phyloP scores from a whole-genome alignment of 2,113 vertebrate species.

The Hepsetus odoe region DNA sequence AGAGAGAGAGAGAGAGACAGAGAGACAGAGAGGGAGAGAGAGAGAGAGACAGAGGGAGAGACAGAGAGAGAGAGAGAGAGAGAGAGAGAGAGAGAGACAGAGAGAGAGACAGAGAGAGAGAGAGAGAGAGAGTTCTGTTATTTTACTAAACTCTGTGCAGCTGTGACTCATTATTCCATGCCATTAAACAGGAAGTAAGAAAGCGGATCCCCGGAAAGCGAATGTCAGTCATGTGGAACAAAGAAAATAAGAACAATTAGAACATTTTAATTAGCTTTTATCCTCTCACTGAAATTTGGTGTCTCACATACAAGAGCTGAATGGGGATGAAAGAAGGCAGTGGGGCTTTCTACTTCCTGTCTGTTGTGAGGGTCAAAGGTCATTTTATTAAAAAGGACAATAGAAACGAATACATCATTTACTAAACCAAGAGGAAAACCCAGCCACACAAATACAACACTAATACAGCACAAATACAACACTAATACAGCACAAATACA shows the following conservation, averaged over 20 bases:
- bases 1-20: no score
- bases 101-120: neutral
- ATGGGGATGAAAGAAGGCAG: conserved; percentile 57
- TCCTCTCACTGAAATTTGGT: conserved; percentile 61
- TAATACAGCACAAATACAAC: no score
- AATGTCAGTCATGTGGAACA: conserved; percentile 60
- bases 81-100: no score
- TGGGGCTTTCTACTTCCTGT: neutral
- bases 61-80: neutral
- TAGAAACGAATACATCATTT: no score
- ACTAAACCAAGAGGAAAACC: no score
- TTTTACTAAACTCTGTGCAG: conserved; percentile 49
- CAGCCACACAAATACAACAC: no score
- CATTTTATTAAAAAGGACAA: no score
- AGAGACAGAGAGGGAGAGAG: no score
- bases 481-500: no score
- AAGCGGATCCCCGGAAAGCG: conserved; percentile 58
- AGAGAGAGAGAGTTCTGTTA: conserved; percentile 39
- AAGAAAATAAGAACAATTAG: conserved; percentile 67
- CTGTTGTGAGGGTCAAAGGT: no score
- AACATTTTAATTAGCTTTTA: conserved; percentile 66
- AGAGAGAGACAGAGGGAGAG: neutral
- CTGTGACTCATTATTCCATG: conserved; percentile 66
- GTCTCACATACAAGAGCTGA: conserved; percentile 62
- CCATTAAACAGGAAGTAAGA: conserved; percentile 63